These are phyloP conservation scores for Drosophila lowei DNA, from an alignment of 1,140 invertebrate genomes.

Conservation along the genomic window DNA sequence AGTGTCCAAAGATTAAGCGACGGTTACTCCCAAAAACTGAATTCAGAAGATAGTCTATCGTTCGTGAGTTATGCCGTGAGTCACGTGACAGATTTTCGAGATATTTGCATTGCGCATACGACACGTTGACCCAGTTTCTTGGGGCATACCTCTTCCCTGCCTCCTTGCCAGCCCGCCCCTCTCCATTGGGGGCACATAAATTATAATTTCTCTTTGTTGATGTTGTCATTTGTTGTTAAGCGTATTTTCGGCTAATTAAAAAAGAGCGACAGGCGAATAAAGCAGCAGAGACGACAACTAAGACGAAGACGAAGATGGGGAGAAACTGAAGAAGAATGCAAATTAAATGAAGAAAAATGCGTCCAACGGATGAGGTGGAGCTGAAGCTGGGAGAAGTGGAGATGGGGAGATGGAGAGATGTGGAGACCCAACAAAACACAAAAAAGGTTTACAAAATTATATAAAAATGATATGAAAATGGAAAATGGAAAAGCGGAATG, in stretches of 20 bases:
- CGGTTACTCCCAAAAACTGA: no score
- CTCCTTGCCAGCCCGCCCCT: background rate
- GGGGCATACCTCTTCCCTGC: background rate
- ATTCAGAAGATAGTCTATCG: no score
- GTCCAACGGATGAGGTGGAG: slow-evolving; percentile 5
- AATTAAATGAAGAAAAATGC: slow-evolving; percentile 75
- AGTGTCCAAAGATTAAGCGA: no score
- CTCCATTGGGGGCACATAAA: slow-evolving; percentile 36
- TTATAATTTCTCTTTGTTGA: slow-evolving; percentile 66
- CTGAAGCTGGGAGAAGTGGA: slow-evolving; percentile 2
- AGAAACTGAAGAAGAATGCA: slow-evolving; percentile 60
- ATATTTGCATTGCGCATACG: no score
- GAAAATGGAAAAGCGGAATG: slow-evolving; percentile 31
- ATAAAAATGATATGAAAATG: slow-evolving; percentile 38
- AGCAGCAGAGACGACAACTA: slow-evolving; percentile 14
- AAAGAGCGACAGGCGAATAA: slow-evolving; percentile 62
- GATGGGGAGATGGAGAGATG: background rate
- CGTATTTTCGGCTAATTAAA: slow-evolving; percentile 78
- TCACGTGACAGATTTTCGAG: no score
- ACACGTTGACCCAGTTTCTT: slow-evolving; percentile 53
- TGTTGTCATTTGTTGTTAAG: slow-evolving; percentile 72
- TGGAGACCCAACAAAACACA: slow-evolving; percentile 13
- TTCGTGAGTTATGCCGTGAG: no score
- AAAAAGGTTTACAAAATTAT: slow-evolving; percentile 15
- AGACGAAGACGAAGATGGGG: slow-evolving; percentile 2